phyloP scores from a whole-genome alignment of 2,888 invertebrate genomes.

The Stenurella melanura region DNA sequence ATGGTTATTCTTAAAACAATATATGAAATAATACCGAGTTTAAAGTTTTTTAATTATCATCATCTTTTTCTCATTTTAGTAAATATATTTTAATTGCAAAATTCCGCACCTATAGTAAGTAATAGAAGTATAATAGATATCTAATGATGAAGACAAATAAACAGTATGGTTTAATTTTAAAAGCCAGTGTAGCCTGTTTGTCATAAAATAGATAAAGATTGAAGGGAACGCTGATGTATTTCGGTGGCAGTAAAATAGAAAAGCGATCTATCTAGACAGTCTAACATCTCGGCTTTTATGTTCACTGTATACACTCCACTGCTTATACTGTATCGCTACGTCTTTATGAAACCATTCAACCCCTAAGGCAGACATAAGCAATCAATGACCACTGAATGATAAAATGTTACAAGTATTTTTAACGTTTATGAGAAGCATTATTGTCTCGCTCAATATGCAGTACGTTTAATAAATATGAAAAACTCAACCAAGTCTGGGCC shows the following conservation, averaged over 20 bases:
- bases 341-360: background rate
- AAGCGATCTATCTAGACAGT: background rate
- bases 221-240: background rate
- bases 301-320: background rate
- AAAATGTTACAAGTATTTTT: background rate
- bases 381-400: background rate
- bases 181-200: background rate
- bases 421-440: background rate
- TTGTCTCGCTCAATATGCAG: background rate
- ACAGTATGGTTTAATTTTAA: background rate
- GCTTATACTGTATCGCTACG: background rate
- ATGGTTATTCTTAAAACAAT: too few species aligned
- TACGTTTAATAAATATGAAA: background rate
- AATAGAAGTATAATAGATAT: too few species aligned
- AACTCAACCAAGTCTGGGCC: background rate
- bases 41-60: too few species aligned
- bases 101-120: too few species aligned
- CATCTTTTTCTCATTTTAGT: too few species aligned
- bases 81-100: too few species aligned
- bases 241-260: background rate
- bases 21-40: too few species aligned
- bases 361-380: background rate
- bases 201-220: conserved; percentile 3
- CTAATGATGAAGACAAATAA: background rate
- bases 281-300: conserved; percentile 3